Base-by-base conservation (phyloP, 2,113 vertebrate species). In the Oreochromis tanganicae region DNA sequence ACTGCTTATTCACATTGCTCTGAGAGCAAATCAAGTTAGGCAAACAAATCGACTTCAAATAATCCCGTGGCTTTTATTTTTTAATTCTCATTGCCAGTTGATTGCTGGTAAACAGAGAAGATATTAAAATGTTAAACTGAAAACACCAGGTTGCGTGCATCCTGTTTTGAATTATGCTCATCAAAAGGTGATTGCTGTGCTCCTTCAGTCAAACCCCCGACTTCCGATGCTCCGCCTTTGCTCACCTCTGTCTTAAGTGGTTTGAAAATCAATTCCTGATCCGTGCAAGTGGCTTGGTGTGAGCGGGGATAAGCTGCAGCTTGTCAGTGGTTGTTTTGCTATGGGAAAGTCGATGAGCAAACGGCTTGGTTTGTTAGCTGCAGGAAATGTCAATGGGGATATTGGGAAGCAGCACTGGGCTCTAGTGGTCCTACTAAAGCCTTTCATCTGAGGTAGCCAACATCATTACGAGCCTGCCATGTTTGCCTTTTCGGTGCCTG, bases 311-410 rank as follows among this genome's bases (percentile, higher is more conserved):
- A 41, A 66, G 38, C 5, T 3, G 80, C 24, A 2, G 5, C 71
- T 90, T 84, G 75, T 85, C 82, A 75, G 56, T 5, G 84, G 83
- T 80, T 82, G 83, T 90, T 88, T 88, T 63, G 87, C 81, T 38
- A 14, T 17, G 59, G 56, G 75, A 88, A 78, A 84, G 73, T 91
- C 59, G 10, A 86, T 86, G 78, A 84, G 75, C 81, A 61, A 81
- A 86, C 7, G 12, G 52, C 48, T 36, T 36, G 80, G 36, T 81
- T 59, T 82, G 83, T 84, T 81, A 81, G 59, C 83, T 55, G 83
- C 75, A 6, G 84, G 75, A 89, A 87, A 93, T 87, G 85, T 86
- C 89, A 84, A 27, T 79, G 88, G 78, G 82, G 85, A 43, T 29
- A 32, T 85, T 41, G 32, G 73, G 87, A 78, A 83, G 61, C 88